These are phyloP conservation scores for Canis aureus DNA, from an alignment of 2,113 vertebrate species.

Conservation along the genomic window DNA sequence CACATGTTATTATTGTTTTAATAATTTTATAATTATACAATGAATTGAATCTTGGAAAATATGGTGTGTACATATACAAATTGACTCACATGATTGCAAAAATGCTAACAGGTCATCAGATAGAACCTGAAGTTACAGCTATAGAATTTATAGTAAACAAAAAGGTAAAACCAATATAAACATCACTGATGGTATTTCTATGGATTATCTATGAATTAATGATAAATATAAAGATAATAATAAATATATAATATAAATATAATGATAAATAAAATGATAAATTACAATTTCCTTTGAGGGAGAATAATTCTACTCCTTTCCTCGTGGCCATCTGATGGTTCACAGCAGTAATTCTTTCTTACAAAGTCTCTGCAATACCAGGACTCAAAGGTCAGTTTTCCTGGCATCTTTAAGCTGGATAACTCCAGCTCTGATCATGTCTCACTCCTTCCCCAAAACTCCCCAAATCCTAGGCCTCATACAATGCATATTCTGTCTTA, in stretches of 20 bases:
- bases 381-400: not conserved
- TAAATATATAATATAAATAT: too few species aligned
- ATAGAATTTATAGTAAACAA: not conserved
- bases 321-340: not conserved
- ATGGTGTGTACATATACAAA: not conserved
- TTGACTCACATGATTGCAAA: not conserved
- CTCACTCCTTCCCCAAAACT: not conserved
- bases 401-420: not conserved
- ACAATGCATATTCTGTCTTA: not conserved
- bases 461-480: too few species aligned
- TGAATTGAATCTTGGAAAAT: slow-evolving; percentile 10
- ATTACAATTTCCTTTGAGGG: not conserved
- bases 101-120: not conserved
- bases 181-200: not conserved
- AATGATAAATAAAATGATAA: too few species aligned
- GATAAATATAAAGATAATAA: not conserved
- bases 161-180: slow-evolving; percentile 33
- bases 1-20: not conserved
- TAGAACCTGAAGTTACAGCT: not conserved
- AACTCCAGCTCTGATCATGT: not conserved
- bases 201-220: not conserved
- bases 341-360: not conserved
- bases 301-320: not conserved
- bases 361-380: not conserved
- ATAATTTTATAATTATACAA: slow-evolving; percentile 29